Conservation (phyloP, 2,888 invertebrate genomes). For the Mayetiola destructor region DNA sequence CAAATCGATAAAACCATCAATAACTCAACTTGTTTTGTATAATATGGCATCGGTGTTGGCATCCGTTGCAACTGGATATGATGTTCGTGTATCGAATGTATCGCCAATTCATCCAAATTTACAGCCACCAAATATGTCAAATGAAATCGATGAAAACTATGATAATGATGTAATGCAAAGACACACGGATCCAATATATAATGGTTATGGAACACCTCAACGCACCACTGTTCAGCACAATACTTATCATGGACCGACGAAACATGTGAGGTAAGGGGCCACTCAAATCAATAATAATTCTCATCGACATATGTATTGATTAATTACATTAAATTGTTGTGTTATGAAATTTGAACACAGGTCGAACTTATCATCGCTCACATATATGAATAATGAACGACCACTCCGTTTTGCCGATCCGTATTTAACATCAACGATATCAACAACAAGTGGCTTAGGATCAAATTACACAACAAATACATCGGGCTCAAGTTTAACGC, state of each 20-base stretch:
- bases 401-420: constrained; percentile 62
- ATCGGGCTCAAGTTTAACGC: constrained; percentile 28
- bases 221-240: constrained; percentile 58
- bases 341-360: constrained; percentile 16
- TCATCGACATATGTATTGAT: background rate
- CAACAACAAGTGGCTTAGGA: constrained; percentile 40
- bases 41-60: constrained; percentile 86
- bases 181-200: background rate
- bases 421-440: constrained; percentile 41
- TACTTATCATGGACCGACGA: constrained; percentile 78
- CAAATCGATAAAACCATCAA: constrained; percentile 32
- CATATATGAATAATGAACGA: constrained; percentile 32
- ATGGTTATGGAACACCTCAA: constrained; percentile 1
- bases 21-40: constrained; percentile 47
- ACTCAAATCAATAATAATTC: background rate
- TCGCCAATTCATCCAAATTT: constrained; percentile 68
- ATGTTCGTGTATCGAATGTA: constrained; percentile 76
- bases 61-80: constrained; percentile 81
- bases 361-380: constrained; percentile 23
- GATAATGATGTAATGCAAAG: constrained; percentile 11
- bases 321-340: background rate
- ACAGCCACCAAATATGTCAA: constrained; percentile 49
- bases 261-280: constrained; percentile 47
- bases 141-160: constrained; percentile 10
- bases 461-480: constrained; percentile 38